These are phyloP conservation scores for Podargus strigoides DNA, from an alignment of 2,797 vertebrate species.

Conservation along the genomic window DNA sequence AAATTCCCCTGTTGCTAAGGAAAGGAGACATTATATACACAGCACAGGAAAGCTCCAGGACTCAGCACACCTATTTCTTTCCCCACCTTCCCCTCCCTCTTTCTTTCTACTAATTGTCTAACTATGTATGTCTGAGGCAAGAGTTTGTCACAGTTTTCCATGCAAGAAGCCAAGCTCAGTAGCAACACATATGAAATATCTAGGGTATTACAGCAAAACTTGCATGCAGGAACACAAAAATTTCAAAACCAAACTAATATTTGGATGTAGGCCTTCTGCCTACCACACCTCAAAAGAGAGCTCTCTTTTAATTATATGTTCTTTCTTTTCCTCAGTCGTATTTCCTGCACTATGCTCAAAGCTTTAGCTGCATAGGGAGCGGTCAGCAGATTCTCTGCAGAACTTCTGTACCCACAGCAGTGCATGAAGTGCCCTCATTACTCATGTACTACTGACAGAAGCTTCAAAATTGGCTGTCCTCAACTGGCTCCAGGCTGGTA, in stretches of 20 bases:
- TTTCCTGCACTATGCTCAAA: neutral
- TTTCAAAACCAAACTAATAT: neutral
- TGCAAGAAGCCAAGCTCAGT: neutral
- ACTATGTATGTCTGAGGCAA: conserved; percentile 13
- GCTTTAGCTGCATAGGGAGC: neutral
- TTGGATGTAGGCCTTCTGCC: neutral
- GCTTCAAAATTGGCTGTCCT: neutral
- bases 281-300: neutral
- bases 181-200: neutral
- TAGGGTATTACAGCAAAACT: neutral
- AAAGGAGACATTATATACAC: neutral
- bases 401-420: neutral
- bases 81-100: neutral
- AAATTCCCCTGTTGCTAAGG: neutral
- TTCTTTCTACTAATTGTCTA: conserved; percentile 33
- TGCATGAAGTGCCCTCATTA: neutral
- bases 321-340: neutral
- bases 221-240: neutral
- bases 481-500: neutral
- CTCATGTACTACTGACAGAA: neutral
- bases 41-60: neutral
- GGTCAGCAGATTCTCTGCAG: neutral
- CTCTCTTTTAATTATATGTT: neutral
- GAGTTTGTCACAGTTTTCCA: conserved; percentile 1
- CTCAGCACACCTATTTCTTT: conserved; percentile 37